A percentile compares a stretch with the other conserved stretches of the same genome.
phyloP scores from a whole-genome alignment of 1,140 invertebrate genomes.

The Macrotrachela quadricornifera region DNA sequence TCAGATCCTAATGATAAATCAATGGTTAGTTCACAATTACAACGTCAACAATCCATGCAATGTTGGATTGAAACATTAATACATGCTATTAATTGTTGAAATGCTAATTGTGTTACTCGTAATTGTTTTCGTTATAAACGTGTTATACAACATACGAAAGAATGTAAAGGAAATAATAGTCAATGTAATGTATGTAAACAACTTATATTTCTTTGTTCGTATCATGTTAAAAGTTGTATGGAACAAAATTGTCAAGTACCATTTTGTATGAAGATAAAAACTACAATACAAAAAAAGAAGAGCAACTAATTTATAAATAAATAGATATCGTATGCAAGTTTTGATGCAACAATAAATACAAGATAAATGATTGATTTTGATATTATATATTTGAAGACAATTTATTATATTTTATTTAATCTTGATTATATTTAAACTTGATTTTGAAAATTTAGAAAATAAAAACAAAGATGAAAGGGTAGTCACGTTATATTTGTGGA shows the following conservation, averaged over 20 bases:
- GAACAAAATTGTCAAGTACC: conserved; percentile 5
- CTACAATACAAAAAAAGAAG: background rate
- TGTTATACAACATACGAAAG: conserved; percentile 5
- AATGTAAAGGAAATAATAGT: conserved; percentile 4
- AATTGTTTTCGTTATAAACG: conserved; percentile 3
- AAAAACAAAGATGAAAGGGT: too few species aligned
- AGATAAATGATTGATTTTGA: too few species aligned
- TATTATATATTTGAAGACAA: too few species aligned
- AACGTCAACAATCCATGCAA: conserved; percentile 3
- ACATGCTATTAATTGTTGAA: conserved; percentile 6
- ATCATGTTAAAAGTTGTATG: conserved; percentile 1
- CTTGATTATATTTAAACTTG: too few species aligned
- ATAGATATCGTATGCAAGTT: too few species aligned
- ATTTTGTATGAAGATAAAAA: conserved; percentile 1
- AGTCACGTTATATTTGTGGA: too few species aligned
- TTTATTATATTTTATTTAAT: too few species aligned
- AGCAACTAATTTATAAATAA: too few species aligned
- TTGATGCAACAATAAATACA: too few species aligned
- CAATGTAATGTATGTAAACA: conserved; percentile 6
- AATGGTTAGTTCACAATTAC: background rate
- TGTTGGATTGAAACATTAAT: background rate
- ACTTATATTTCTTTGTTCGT: background rate
- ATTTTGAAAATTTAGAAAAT: too few species aligned
- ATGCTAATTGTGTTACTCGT: conserved; percentile 2
- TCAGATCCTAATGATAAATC: background rate